Evolutionary conservation across 2,113 vertebrate genomes (phyloP).

Genomic region (Lasiurus cinereus): DNA sequence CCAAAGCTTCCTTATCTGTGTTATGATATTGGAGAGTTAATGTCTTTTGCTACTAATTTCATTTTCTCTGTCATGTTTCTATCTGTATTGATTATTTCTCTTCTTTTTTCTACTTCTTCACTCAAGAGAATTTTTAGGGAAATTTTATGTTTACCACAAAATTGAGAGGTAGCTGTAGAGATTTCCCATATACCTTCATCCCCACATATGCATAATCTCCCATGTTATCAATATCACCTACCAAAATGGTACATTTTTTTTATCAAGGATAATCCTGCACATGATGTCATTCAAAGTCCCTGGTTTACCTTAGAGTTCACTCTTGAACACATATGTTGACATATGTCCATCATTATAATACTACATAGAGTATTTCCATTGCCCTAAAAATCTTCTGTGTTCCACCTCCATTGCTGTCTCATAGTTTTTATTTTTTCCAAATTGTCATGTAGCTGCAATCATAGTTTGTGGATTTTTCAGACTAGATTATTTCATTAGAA

Average conservation of each 20-base stretch:
- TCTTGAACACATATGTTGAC: neutral
- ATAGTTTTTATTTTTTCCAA: neutral
- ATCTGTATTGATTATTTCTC: neutral
- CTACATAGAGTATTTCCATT: neutral
- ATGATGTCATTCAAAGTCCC: neutral
- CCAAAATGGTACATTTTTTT: neutral
- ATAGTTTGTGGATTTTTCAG: neutral
- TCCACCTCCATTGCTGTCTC: neutral
- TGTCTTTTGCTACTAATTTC: neutral
- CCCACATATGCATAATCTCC: neutral
- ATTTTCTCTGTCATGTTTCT: neutral
- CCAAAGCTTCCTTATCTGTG: neutral
- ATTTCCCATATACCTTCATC: neutral
- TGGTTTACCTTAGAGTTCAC: neutral
- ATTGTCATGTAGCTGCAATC: neutral
- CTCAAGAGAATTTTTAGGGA: neutral
- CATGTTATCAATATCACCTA: neutral
- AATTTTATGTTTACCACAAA: neutral
- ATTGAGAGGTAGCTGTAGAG: neutral
- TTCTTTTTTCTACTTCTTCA: neutral
- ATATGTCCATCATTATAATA: neutral
- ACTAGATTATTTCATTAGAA: neutral
- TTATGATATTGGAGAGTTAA: neutral
- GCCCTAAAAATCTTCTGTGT: neutral
- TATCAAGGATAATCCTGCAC: neutral